phyloP scores from a whole-genome alignment of 2,797 vertebrate species.

The Anguilla pacifica region DNA sequence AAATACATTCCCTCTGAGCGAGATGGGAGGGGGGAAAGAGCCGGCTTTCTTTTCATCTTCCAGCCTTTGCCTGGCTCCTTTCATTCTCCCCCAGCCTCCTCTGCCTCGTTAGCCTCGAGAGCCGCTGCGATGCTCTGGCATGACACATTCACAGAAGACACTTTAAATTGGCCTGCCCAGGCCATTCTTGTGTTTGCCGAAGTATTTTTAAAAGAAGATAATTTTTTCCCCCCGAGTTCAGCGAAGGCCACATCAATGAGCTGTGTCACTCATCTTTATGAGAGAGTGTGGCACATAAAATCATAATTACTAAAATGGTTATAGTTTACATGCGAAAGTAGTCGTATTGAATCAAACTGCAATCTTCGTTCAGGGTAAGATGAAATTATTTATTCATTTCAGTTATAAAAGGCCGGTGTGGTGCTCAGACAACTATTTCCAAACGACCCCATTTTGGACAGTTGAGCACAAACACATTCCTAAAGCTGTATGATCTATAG shows the following conservation, averaged over 20 bases:
- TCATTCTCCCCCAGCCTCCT: background rate
- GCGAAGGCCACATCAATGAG: background rate
- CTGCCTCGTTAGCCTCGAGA: background rate
- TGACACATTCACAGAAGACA: background rate
- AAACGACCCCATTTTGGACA: background rate
- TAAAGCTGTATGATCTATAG: background rate
- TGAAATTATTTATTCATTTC: background rate
- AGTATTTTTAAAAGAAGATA: background rate
- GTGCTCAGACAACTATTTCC: background rate
- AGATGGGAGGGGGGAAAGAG: conserved; percentile 58
- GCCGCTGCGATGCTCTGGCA: background rate
- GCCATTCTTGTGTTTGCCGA: background rate
- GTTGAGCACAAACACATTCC: background rate
- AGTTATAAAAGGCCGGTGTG: background rate
- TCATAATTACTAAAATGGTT: conserved; percentile 10
- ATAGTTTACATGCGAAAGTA: background rate
- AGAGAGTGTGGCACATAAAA: background rate
- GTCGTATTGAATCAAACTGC: background rate
- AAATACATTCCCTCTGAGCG: conserved; percentile 58
- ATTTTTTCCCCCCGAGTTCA: background rate
- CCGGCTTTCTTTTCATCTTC: conserved; percentile 42
- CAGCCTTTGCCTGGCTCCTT: background rate
- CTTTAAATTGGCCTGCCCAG: background rate
- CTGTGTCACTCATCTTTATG: background rate
- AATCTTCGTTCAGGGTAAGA: conserved; percentile 13